Evolutionary conservation across 2,888 invertebrate species (phyloP).

Genomic region (Polyommatus icarus): DNA sequence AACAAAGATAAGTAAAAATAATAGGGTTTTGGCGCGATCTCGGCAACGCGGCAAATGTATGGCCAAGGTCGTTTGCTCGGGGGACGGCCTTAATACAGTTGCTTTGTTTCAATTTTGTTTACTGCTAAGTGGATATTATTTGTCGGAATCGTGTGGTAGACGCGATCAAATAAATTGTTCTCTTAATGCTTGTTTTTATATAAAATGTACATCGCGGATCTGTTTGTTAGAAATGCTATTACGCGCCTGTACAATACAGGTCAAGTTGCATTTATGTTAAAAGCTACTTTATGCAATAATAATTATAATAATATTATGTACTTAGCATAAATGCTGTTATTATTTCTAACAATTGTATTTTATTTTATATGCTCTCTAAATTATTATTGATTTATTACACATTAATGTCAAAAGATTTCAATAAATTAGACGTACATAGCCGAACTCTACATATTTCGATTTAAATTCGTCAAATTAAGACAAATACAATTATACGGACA

Average conservation of each 20-base stretch:
- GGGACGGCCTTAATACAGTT: no score
- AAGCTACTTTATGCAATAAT: neutral
- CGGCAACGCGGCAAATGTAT: no score
- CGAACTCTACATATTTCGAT: no score
- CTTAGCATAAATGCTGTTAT: neutral
- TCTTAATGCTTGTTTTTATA: constrained; percentile 32
- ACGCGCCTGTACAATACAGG: neutral
- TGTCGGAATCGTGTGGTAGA: constrained; percentile 36
- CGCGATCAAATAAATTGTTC: constrained; percentile 35
- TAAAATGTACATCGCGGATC: neutral
- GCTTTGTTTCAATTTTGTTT: constrained; percentile 51
- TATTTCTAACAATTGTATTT: neutral
- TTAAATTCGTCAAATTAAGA: neutral
- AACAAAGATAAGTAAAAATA: no score
- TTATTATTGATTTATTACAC: no score
- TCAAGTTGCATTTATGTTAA: neutral
- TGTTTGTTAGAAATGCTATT: neutral
- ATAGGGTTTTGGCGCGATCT: no score
- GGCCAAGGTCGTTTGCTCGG: no score
- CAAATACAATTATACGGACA: constrained; percentile 32
- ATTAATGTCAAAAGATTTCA: no score
- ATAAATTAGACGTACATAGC: no score
- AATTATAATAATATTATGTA: neutral
- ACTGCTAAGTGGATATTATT: constrained; percentile 46
- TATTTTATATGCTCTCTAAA: no score